Base-by-base conservation (phyloP, 2,797 vertebrate genomes). In the Macroramphosus scolopax region DNA sequence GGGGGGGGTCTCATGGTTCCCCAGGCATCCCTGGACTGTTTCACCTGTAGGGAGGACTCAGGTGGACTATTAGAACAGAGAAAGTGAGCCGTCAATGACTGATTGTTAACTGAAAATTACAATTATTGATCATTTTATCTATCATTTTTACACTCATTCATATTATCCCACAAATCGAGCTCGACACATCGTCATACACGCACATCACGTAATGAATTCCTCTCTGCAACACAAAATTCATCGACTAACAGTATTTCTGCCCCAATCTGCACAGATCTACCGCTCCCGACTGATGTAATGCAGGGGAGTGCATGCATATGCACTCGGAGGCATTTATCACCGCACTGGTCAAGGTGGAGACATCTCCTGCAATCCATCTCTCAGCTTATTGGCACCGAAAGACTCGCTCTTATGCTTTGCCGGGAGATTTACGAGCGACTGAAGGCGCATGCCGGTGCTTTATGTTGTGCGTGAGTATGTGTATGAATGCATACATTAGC, bases 301-400 rank as follows among this genome's bases (percentile, higher is more conserved):
- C 74, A 68, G 37, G 31, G 52, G 55, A 71, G 71, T 66, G 68
- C 64, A 67, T 64, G 60, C 65, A 60, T 67, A 61, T 50, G 26
- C 59, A 52, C 68, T 73, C 70, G 26, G 5, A n/a, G 58, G 52
- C 72, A 78, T 84, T 81, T 66, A 83, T 86, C 82, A 84, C 71
- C 43, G 68, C 51, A 31, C 41, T 65, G 82, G 83, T 83, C 82
- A 84, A 77, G 76, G 76, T 82, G 74, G 75, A 87, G 78, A 82
- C 81, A 80, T 80, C 75, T 64, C 69, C 41, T 14, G 45, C 78
- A 62, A 88, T 85, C 77, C 64, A 81, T 89, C 85, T 82, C 65
- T 30, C 58, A 16, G 54, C 58, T 63, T 81, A 87, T 80, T 86
- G 84, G 80, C 81, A 86, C 66, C 73, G 60, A 79, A 84, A 83